Evolutionary conservation across 2,888 invertebrate genomes (phyloP).

Genomic region (Cataglyphis rosenhaueri): DNA sequence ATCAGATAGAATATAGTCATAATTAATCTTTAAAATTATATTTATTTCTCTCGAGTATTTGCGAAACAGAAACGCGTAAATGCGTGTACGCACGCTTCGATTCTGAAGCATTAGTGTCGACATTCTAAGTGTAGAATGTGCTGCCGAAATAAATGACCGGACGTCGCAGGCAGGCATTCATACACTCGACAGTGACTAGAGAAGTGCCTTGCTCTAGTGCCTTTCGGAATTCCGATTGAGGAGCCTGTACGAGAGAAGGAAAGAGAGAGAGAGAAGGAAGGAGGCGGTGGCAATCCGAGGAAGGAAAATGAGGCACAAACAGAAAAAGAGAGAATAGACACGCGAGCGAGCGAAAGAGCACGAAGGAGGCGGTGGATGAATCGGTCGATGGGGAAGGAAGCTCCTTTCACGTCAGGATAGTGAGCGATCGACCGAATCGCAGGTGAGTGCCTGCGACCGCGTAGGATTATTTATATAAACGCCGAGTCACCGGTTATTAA

Average conservation of each 20-base stretch:
- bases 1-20: neutral
- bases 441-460: constrained; percentile 80
- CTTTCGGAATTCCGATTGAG: constrained; percentile 77
- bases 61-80: neutral
- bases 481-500: constrained; percentile 82
- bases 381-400: constrained; percentile 60
- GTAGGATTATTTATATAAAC: constrained; percentile 82
- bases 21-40: neutral
- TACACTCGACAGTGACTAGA: constrained; percentile 69
- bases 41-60: neutral
- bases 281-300: constrained; percentile 26
- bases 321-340: constrained; percentile 47
- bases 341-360: constrained; percentile 65
- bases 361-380: constrained; percentile 65
- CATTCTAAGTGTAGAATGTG: constrained; percentile 70
- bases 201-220: constrained; percentile 73
- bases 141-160: constrained; percentile 80
- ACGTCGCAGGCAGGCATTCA: constrained; percentile 74
- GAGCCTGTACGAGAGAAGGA: constrained; percentile 49
- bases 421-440: constrained; percentile 83
- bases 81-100: neutral
- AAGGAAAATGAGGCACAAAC: constrained; percentile 35
- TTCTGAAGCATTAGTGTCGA: constrained; percentile 66
- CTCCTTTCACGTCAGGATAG: constrained; percentile 81
- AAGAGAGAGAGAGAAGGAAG: constrained; percentile 41